Percentiles rank a stretch among this genome's conserved stretches.
These are phyloP conservation scores for Botia kubotai DNA, from an alignment of 2,797 vertebrate genomes.

Conservation along the genomic window DNA sequence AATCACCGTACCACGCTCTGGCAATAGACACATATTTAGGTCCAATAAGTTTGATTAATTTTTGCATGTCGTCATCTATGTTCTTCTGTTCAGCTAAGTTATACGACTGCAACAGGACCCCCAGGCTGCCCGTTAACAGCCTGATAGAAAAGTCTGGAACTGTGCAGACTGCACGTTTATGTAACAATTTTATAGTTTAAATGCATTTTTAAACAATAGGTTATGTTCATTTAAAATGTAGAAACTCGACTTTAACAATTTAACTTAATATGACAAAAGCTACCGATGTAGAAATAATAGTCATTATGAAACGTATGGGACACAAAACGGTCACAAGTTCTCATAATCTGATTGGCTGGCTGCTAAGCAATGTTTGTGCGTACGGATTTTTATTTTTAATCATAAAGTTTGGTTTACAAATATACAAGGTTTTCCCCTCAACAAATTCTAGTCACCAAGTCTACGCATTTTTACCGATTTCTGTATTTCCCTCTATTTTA, in stretches of 20 bases:
- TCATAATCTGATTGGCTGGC: neutral
- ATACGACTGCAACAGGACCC: slow-evolving; percentile 66
- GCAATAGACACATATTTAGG: slow-evolving; percentile 68
- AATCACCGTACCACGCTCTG: slow-evolving; percentile 71
- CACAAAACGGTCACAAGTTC: too few species aligned
- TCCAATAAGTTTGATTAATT: slow-evolving; percentile 70
- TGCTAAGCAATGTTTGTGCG: neutral
- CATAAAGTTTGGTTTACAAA: too few species aligned
- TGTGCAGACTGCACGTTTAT: neutral
- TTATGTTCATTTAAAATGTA: too few species aligned
- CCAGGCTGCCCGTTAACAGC: slow-evolving; percentile 53
- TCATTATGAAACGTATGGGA: neutral
- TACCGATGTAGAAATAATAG: neutral
- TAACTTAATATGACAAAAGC: neutral
- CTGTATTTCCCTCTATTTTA: too few species aligned
- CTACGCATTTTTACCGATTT: too few species aligned
- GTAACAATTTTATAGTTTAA: neutral
- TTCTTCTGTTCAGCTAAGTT: slow-evolving; percentile 20
- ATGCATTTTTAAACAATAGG: neutral
- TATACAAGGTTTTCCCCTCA: too few species aligned
- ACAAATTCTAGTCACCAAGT: too few species aligned
- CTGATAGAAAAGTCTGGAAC: slow-evolving; percentile 33
- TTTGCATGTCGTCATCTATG: slow-evolving; percentile 67
- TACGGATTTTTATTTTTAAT: too few species aligned
- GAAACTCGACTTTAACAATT: too few species aligned